Evolutionary conservation across 2,113 vertebrate genomes (phyloP).

Genomic region (Emydocephalus ijimae): DNA sequence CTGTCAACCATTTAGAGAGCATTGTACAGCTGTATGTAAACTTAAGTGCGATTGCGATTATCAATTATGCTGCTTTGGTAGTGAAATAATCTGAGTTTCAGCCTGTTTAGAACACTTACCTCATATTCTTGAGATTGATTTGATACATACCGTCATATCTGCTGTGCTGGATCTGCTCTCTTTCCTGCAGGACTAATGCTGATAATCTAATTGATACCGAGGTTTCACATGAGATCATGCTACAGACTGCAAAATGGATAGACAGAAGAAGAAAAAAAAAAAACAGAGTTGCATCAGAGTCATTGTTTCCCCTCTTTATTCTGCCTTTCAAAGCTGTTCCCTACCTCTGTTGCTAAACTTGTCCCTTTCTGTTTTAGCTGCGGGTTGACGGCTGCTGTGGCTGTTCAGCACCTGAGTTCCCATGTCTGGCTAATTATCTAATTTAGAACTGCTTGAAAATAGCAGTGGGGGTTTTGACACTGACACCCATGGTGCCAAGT

Average conservation of each 20-base stretch:
- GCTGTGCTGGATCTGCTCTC: constrained; percentile 17
- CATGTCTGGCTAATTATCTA: constrained; percentile 32
- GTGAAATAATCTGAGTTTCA: not conserved
- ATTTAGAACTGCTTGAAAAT: constrained; percentile 26
- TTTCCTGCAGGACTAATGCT: constrained; percentile 26
- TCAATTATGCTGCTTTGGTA: not conserved
- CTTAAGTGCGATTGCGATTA: not conserved
- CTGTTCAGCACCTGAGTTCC: not conserved
- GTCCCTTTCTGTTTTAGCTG: not conserved
- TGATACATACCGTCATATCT: constrained; percentile 32
- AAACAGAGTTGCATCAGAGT: constrained; percentile 36
- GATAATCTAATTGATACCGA: constrained; percentile 46
- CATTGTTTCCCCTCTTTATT: not conserved
- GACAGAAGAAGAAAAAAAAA: not conserved
- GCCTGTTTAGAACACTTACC: constrained; percentile 7
- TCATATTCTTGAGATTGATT: not conserved
- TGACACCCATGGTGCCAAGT: constrained; percentile 44
- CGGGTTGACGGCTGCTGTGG: not conserved
- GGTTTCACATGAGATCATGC: constrained; percentile 47
- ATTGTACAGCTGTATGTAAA: not conserved
- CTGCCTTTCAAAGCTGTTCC: not conserved
- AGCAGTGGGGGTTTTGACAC: constrained; percentile 33
- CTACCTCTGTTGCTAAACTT: not conserved
- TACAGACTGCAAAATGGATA: constrained; percentile 55
- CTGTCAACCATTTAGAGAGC: not conserved